Percentiles rank a stretch among this genome's conserved stretches.
Conservation (phyloP, 2,113 vertebrate genomes). For the Grallaria varia region DNA sequence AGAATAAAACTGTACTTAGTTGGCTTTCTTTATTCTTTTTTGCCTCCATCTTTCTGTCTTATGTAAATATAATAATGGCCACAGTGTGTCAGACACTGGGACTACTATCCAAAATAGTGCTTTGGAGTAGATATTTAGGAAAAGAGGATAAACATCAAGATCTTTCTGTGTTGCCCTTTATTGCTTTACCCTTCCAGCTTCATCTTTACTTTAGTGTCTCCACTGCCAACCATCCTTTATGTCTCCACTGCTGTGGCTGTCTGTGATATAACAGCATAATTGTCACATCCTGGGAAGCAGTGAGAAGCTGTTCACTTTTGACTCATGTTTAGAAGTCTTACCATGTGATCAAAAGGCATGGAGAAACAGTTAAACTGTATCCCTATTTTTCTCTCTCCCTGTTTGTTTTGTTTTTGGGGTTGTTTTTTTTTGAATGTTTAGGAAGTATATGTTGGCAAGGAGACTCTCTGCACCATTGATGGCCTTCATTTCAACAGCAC, state of each 20-base stretch:
- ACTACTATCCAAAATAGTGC: neutral
- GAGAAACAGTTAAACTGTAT: neutral
- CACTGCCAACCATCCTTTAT: neutral
- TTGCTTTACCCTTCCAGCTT: neutral
- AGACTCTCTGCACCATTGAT: conserved; percentile 95
- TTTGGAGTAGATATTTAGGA: neutral
- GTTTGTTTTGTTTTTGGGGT: too few relatives aligned
- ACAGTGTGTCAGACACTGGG: neutral
- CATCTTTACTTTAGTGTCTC: neutral
- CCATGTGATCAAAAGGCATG: neutral
- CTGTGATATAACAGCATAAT: neutral
- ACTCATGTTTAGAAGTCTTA: neutral
- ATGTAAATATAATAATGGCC: neutral
- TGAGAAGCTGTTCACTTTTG: neutral
- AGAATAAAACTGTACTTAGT: neutral
- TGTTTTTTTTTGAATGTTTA: conserved; percentile 28
- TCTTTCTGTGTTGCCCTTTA: neutral
- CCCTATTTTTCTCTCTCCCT: neutral
- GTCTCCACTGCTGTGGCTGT: neutral
- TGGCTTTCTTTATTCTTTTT: neutral
- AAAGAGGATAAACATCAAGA: neutral
- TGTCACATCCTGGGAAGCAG: neutral
- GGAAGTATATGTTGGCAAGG: conserved; percentile 98
- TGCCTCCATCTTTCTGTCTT: neutral
- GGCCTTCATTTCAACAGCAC: conserved; percentile 98